Conservation (phyloP, 1,140 invertebrate genomes). For the Sipha flava region DNA sequence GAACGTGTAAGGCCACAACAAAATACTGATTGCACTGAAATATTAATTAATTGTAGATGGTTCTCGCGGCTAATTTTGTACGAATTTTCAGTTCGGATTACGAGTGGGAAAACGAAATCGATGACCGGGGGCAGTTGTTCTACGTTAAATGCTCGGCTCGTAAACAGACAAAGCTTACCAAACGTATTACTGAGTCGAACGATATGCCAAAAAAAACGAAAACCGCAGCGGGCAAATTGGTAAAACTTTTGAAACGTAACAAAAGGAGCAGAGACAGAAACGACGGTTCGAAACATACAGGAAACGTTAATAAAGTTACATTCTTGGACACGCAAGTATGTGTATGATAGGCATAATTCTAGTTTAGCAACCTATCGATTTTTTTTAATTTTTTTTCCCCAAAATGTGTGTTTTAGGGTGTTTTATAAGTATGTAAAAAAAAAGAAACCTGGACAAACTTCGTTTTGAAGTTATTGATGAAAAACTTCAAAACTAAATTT, state of each 20-base stretch:
- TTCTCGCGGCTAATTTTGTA: neutral
- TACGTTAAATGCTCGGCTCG: slow-evolving; percentile 8
- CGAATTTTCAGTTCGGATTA: neutral
- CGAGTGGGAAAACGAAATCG: slow-evolving; percentile 11
- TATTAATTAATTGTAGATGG: neutral
- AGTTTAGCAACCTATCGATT: too few relatives aligned
- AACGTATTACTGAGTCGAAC: neutral
- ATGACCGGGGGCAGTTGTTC: neutral
- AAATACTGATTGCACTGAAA: too few relatives aligned
- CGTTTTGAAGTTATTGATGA: too few relatives aligned
- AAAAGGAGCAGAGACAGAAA: slow-evolving; percentile 10
- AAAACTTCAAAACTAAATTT: too few relatives aligned
- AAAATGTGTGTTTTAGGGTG: too few relatives aligned
- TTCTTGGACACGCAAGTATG: slow-evolving; percentile 21
- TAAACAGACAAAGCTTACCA: neutral
- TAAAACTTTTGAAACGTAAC: slow-evolving; percentile 1
- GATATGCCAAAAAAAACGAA: neutral
- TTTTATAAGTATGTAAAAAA: too few relatives aligned
- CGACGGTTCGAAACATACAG: neutral
- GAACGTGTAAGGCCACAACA: neutral
- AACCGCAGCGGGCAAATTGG: slow-evolving; percentile 4
- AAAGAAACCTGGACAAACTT: too few relatives aligned
- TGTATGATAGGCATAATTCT: too few relatives aligned
- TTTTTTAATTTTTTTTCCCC: too few relatives aligned
- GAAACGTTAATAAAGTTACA: slow-evolving; percentile 19